Evolutionary conservation across 2,113 vertebrate genomes (phyloP).

Genomic region (Galbula dea): DNA sequence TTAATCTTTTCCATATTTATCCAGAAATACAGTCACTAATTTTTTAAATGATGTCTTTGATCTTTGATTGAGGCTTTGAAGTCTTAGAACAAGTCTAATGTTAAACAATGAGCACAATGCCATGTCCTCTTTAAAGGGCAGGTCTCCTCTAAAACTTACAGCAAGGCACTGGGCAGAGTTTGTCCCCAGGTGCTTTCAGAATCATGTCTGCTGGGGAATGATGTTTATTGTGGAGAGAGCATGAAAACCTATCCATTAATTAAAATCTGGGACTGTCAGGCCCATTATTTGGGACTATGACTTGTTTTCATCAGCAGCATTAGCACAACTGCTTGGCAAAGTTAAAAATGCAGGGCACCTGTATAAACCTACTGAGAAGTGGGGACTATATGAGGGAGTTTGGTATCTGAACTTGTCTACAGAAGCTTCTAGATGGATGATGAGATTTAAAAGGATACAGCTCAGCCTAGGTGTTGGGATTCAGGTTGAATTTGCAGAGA

Average conservation of each 20-base stretch:
- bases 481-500: background rate
- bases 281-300: no score
- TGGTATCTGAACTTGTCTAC: background rate
- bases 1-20: background rate
- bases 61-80: background rate
- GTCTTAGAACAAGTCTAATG: background rate
- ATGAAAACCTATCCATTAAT: background rate
- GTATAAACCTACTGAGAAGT: background rate
- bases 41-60: background rate
- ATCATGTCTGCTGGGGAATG: background rate
- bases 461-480: background rate
- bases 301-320: background rate
- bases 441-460: background rate
- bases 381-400: accelerated
- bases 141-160: background rate
- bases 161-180: background rate
- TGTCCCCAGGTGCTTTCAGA: background rate
- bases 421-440: background rate
- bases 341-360: background rate
- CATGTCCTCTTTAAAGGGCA: background rate
- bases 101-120: background rate
- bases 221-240: background rate
- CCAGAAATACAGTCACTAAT: background rate
- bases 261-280: background rate
- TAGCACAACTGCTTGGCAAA: background rate